These are phyloP conservation scores for Solen grandis DNA, from an alignment of 1,140 invertebrate species.

Conservation along the genomic window DNA sequence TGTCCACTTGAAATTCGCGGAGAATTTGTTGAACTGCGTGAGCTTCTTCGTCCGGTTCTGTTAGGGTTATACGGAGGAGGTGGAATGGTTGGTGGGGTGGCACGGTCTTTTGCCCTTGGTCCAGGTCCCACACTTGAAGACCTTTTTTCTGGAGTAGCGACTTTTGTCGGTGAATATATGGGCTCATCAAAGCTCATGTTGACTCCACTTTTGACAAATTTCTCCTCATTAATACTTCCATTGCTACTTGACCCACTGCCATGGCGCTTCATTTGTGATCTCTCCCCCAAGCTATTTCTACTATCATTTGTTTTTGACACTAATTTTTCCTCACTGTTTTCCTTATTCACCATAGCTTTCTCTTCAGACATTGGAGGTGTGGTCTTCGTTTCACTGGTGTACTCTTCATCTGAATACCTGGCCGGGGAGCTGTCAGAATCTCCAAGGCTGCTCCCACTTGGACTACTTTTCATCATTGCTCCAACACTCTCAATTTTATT, in stretches of 20 bases:
- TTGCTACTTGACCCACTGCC: conserved; percentile 58
- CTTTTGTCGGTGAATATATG: conserved; percentile 64
- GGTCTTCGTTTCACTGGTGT: background rate
- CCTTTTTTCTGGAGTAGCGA: conserved; percentile 15
- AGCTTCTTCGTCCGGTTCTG: conserved; percentile 38
- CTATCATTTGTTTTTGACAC: background rate
- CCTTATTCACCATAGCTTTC: conserved; percentile 37
- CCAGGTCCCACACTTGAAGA: conserved; percentile 5
- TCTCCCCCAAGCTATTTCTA: background rate
- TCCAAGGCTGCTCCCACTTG: conserved; percentile 59
- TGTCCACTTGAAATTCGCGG: conserved; percentile 38
- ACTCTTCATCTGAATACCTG: conserved; percentile 45
- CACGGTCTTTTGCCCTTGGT: conserved; percentile 19
- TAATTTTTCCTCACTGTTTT: conserved; percentile 39
- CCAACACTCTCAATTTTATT: conserved; percentile 72
- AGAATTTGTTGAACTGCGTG: conserved; percentile 31
- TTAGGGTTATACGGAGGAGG: conserved; percentile 52
- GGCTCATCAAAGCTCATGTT: conserved; percentile 78
- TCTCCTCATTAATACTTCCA: conserved; percentile 59
- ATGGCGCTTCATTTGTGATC: background rate
- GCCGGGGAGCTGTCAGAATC: conserved; percentile 42
- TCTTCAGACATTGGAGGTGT: background rate
- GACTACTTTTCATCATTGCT: conserved; percentile 61
- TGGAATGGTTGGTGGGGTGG: conserved; percentile 38
- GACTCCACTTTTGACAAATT: conserved; percentile 59